Evolutionary conservation across 2,888 invertebrate species (phyloP).

Genomic region (Gortyna flavago): DNA sequence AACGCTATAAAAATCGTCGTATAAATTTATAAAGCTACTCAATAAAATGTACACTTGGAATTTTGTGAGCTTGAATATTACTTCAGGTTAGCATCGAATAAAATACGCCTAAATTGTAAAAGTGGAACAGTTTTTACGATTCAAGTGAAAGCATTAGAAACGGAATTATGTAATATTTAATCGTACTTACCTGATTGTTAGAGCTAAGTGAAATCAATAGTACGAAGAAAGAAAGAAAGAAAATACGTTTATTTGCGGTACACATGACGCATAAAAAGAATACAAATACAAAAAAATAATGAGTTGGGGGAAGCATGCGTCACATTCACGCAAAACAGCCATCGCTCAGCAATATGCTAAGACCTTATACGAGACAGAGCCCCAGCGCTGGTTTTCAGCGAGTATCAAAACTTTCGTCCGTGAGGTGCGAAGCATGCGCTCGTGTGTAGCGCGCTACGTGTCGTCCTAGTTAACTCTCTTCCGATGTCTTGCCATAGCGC

Average conservation of each 20-base stretch:
- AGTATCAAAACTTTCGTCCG: background rate
- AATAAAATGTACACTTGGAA: slow-evolving; percentile 85
- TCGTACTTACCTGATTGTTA: slow-evolving; percentile 40
- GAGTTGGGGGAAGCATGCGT: too few relatives aligned
- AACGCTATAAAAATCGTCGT: slow-evolving; percentile 84
- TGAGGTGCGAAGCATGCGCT: slow-evolving; percentile 26
- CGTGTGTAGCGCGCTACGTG: slow-evolving; percentile 66
- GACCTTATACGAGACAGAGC: too few relatives aligned
- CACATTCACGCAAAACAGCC: too few relatives aligned
- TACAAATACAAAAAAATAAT: too few relatives aligned
- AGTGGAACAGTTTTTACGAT: slow-evolving; percentile 66
- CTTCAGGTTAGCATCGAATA: slow-evolving; percentile 77
- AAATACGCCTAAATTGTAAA: slow-evolving; percentile 69
- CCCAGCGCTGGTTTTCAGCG: too few relatives aligned
- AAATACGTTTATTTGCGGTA: too few relatives aligned
- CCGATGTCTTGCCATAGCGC: slow-evolving; percentile 68
- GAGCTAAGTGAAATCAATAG: background rate
- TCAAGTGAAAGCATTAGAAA: slow-evolving; percentile 60
- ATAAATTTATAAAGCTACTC: slow-evolving; percentile 86
- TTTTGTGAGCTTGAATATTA: slow-evolving; percentile 82
- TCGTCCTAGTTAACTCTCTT: slow-evolving; percentile 74
- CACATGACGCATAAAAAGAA: too few relatives aligned
- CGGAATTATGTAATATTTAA: slow-evolving; percentile 51
- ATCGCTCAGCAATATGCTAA: too few relatives aligned
- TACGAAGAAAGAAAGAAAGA: too few relatives aligned